Conservation (phyloP, 92 coral and sea anemone genomes). For the Porites divaricata region DNA sequence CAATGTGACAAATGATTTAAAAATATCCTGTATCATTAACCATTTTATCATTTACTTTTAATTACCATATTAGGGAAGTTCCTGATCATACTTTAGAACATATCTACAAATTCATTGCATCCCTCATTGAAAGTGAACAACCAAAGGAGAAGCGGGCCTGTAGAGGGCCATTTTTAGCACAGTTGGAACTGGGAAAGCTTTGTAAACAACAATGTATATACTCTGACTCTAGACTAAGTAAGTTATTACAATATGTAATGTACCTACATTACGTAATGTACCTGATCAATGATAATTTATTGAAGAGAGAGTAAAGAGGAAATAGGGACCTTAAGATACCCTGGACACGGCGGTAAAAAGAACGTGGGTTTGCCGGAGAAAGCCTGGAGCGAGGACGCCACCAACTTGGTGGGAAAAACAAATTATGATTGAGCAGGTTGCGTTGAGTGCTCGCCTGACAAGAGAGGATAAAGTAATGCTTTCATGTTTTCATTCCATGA, state of each 20-base stretch:
- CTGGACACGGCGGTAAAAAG: too few relatives aligned
- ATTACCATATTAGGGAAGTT: constrained; percentile 33
- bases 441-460: too few relatives aligned
- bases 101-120: constrained; percentile 64
- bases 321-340: too few relatives aligned
- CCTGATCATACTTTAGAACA: constrained; percentile 74
- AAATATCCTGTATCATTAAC: neutral
- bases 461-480: too few relatives aligned
- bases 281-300: too few relatives aligned
- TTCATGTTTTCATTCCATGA: too few relatives aligned
- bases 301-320: too few relatives aligned
- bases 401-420: too few relatives aligned
- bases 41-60: neutral
- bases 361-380: too few relatives aligned
- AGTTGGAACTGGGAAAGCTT: constrained; percentile 74
- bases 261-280: too few relatives aligned
- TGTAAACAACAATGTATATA: constrained; percentile 45
- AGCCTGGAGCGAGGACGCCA: too few relatives aligned
- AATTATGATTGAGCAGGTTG: too few relatives aligned
- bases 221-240: constrained; percentile 70
- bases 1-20: neutral
- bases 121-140: constrained; percentile 71
- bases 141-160: constrained; percentile 73
- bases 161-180: constrained; percentile 94
- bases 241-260: neutral